Conservation (phyloP, 2,113 vertebrate species). For the Pholis gunnellus region DNA sequence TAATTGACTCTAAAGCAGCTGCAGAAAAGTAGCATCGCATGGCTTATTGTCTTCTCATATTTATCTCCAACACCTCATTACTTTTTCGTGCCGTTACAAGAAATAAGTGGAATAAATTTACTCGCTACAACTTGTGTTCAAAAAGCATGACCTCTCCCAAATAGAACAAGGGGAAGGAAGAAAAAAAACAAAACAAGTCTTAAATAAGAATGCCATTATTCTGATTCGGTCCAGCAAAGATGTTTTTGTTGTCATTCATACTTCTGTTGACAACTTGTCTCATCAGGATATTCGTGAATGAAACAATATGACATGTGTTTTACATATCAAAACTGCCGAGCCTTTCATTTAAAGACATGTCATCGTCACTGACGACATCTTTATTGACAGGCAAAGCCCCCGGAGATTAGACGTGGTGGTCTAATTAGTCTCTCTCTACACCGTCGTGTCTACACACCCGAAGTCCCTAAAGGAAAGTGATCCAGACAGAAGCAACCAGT, state of each 20-base stretch:
- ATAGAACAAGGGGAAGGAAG: constrained; percentile 39
- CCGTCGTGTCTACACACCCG: constrained; percentile 51
- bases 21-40: constrained; percentile 53
- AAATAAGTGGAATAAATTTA: constrained; percentile 81
- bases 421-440: constrained; percentile 74
- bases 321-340: constrained; percentile 75
- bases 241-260: constrained; percentile 77
- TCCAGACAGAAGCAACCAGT: constrained; percentile 36
- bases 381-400: constrained; percentile 77
- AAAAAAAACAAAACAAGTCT: constrained; percentile 45
- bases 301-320: constrained; percentile 70
- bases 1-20: constrained; percentile 77
- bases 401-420: constrained; percentile 66
- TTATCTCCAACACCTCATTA: constrained; percentile 80
- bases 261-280: constrained; percentile 75
- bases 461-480: constrained; percentile 49
- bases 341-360: constrained; percentile 66
- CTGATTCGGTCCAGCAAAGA: constrained; percentile 79
- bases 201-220: constrained; percentile 76
- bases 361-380: constrained; percentile 67
- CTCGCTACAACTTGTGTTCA: constrained; percentile 74
- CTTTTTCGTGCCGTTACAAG: constrained; percentile 76
- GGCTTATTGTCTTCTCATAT: constrained; percentile 73
- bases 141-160: constrained; percentile 79
- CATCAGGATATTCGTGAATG: constrained; percentile 61